Conservation (phyloP, 2,113 vertebrate species). For the Neodontobutis hainanensis region DNA sequence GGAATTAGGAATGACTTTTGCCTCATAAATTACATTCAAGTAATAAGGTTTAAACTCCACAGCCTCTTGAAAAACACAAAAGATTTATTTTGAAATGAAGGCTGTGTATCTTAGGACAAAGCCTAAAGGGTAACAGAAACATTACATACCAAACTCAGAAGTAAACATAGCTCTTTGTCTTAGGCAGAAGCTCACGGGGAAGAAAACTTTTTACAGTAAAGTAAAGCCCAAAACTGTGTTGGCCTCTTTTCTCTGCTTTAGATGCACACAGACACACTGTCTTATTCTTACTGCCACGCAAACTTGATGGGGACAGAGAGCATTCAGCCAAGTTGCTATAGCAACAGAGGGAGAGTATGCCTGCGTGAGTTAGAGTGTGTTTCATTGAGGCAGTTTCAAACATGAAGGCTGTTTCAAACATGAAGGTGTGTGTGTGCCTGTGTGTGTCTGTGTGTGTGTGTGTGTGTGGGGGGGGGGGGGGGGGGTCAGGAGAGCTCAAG, state of each 20-base stretch:
- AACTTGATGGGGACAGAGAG: constrained; percentile 41
- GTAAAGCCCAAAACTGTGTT: neutral
- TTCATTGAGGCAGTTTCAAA: constrained; percentile 41
- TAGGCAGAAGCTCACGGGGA: neutral
- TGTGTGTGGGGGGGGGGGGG: no score
- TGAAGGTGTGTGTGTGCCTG: neutral
- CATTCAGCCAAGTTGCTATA: constrained; percentile 64
- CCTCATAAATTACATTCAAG: no score
- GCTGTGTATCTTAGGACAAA: no score
- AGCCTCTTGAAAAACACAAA: neutral
- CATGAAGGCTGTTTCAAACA: constrained; percentile 20
- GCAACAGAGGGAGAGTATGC: constrained; percentile 60
- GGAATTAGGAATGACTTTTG: neutral
- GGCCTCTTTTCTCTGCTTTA: constrained; percentile 15
- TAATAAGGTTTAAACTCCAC: no score
- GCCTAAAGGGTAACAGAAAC: neutral
- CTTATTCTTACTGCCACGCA: constrained; percentile 25
- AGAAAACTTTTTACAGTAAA: neutral
- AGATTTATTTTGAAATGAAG: neutral
- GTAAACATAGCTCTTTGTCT: neutral
- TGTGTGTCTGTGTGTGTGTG: no score
- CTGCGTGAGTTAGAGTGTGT: constrained; percentile 40
- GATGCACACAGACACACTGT: constrained; percentile 35
- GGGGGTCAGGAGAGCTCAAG: constrained; percentile 19
- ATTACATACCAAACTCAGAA: neutral